phyloP scores from a whole-genome alignment of 2,888 invertebrate species.

The Ptilodon capucinus region DNA sequence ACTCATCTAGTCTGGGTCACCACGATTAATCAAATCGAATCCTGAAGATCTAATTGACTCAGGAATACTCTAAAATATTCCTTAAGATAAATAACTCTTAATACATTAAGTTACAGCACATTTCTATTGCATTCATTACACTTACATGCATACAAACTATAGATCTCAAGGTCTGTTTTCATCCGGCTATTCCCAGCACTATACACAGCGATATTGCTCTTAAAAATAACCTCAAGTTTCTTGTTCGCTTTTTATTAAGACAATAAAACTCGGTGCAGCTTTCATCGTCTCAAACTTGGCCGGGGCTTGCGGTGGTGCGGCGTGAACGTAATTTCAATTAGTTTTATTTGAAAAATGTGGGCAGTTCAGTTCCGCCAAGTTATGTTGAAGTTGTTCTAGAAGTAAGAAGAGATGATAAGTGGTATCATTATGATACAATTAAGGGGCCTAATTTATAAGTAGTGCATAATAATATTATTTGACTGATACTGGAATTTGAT shows the following conservation, averaged over 20 bases:
- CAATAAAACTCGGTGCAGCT: constrained; percentile 52
- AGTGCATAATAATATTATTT: too few relatives aligned
- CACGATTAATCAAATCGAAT: too few relatives aligned
- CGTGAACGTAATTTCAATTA: constrained; percentile 57
- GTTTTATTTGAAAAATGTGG: constrained; percentile 30
- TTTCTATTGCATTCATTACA: too few relatives aligned
- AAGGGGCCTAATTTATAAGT: not conserved
- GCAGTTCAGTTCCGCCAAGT: constrained; percentile 7
- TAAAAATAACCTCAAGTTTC: constrained; percentile 43
- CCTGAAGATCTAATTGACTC: too few relatives aligned
- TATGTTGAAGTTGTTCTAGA: constrained; percentile 2
- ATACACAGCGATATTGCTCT: constrained; percentile 43
- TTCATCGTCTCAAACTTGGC: constrained; percentile 39
- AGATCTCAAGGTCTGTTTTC: not conserved
- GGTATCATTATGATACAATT: not conserved
- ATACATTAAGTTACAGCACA: too few relatives aligned
- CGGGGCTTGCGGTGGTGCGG: constrained; percentile 19
- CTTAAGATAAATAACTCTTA: not conserved
- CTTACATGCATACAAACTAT: not conserved
- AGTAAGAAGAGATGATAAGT: not conserved
- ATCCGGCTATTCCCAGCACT: not conserved
- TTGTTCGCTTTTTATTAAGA: constrained; percentile 50
- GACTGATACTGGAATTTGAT: too few relatives aligned
- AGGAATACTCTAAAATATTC: too few relatives aligned
- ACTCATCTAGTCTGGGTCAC: too few relatives aligned